Conservation (phyloP, 2,888 invertebrate genomes). For the Lasioglossum calceatum region DNA sequence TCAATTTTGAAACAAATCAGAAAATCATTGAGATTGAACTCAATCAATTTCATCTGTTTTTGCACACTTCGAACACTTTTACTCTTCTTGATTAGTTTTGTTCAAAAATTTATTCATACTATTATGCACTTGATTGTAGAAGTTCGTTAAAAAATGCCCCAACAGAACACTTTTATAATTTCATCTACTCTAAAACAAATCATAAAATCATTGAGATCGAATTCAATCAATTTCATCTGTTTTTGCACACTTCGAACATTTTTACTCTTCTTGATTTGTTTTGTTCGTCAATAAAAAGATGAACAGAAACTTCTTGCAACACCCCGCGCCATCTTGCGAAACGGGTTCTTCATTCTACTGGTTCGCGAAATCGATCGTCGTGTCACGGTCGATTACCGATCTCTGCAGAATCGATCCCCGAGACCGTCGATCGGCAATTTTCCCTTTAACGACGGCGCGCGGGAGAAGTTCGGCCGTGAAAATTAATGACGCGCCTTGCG, state of each 20-base stretch:
- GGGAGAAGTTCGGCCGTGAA: conserved; percentile 47
- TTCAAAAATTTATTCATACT: background rate
- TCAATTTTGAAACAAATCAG: no score
- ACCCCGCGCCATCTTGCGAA: background rate
- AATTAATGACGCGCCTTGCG: conserved; percentile 46
- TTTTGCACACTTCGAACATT: no score
- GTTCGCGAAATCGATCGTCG: background rate
- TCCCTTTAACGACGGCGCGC: conserved; percentile 6
- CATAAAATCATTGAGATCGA: background rate
- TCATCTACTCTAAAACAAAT: no score
- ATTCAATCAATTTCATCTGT: no score
- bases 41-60: no score
- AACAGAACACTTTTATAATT: no score
- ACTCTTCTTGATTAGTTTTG: background rate
- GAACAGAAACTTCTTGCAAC: background rate
- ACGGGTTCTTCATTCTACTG: background rate
- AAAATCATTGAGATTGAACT: background rate
- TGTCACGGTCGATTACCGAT: conserved; percentile 13
- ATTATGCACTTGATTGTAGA: no score
- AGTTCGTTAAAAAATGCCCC: no score
- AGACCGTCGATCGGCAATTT: conserved; percentile 6
- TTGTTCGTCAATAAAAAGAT: background rate
- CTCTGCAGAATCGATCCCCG: conserved; percentile 26
- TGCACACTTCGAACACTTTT: no score
- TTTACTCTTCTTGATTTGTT: background rate